Conservation (phyloP, 37 sponge, comb jelly and placozoan species). For the Halichondria panicea region DNA sequence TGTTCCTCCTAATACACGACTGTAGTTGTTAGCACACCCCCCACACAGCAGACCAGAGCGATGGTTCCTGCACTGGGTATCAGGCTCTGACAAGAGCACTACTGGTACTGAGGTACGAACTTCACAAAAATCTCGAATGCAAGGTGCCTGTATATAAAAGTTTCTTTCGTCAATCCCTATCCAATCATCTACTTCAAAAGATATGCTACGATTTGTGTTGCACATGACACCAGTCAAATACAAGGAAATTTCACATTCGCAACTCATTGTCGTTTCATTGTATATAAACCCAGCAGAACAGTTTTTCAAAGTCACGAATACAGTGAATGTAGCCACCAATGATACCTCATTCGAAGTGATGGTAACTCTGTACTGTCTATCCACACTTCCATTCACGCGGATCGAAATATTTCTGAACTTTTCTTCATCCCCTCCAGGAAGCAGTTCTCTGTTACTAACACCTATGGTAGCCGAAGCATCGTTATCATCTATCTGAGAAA, state of each 20-base stretch:
- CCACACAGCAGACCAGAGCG: conserved; percentile 39
- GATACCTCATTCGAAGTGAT: not conserved
- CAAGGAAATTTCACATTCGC: not conserved
- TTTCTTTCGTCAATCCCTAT: not conserved
- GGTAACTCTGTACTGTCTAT: not conserved
- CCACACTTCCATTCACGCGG: not conserved
- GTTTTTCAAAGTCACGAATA: not conserved
- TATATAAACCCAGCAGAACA: conserved; percentile 30
- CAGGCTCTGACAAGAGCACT: not conserved
- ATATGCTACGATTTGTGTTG: not conserved
- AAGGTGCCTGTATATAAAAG: not conserved
- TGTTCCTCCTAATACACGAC: conserved; percentile 7
- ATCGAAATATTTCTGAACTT: not conserved
- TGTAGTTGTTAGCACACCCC: not conserved
- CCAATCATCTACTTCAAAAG: conserved; percentile 8
- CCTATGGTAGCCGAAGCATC: not conserved
- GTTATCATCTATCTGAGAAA: not conserved
- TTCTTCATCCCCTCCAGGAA: not conserved
- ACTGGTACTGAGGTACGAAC: not conserved
- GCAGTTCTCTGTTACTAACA: not conserved
- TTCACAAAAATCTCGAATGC: conserved; percentile 15
- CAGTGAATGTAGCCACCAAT: not conserved
- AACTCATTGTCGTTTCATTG: not conserved
- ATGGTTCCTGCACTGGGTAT: conserved; percentile 15
- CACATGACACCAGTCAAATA: not conserved